Percentiles rank a stretch among this genome's conserved stretches.
phyloP scores from a whole-genome alignment of 2,797 vertebrate genomes.

The Myotis myotis region DNA sequence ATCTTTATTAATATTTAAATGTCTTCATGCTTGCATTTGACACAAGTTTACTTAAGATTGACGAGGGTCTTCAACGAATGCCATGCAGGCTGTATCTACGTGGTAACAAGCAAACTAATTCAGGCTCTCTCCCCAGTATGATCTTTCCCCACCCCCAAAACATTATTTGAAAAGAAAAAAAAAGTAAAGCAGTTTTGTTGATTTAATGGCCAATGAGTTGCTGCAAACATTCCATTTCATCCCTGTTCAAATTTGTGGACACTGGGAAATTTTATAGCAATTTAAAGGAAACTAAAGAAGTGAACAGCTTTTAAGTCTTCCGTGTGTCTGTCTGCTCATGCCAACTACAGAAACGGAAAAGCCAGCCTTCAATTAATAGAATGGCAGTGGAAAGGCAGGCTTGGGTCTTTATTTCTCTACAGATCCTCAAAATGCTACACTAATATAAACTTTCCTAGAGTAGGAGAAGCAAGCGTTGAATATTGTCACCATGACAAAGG shows the following conservation, averaged over 20 bases:
- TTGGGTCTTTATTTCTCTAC: neutral
- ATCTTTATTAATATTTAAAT: constrained; percentile 55
- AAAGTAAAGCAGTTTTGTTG: neutral
- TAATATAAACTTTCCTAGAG: neutral
- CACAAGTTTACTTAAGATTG: neutral
- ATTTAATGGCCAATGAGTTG: neutral
- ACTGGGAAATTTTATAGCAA: neutral
- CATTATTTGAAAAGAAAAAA: neutral
- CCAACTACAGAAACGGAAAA: neutral
- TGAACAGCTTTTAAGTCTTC: neutral
- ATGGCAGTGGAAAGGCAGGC: neutral
- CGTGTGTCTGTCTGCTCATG: neutral
- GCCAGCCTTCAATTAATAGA: neutral
- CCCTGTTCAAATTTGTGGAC: neutral
- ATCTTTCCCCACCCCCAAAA: neutral
- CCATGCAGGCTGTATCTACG: fast-evolving
- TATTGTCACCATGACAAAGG: neutral
- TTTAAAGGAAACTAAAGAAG: neutral
- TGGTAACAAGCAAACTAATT: neutral
- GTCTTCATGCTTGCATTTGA: constrained; percentile 38
- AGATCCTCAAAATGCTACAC: neutral
- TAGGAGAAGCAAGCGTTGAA: neutral
- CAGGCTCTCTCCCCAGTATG: neutral
- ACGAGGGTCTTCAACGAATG: neutral
- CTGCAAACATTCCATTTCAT: neutral